Evolutionary conservation across 2,888 invertebrate species (phyloP).

Genomic region (Tanypteryx hageni): DNA sequence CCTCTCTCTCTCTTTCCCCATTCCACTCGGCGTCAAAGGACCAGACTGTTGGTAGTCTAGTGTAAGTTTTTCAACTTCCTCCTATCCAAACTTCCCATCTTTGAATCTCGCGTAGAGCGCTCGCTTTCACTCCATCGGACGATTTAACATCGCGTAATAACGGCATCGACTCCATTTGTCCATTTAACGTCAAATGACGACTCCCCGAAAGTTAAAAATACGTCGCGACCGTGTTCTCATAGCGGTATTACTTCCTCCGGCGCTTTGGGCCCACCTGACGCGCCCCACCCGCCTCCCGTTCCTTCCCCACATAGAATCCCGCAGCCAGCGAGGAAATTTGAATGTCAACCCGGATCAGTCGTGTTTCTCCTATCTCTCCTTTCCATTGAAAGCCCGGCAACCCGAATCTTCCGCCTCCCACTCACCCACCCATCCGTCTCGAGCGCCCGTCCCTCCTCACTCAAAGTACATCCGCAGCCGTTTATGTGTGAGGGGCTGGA

Average conservation of each 20-base stretch:
- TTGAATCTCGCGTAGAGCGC: too few relatives aligned
- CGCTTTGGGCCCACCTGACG: neutral
- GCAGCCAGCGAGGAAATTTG: slow-evolving; percentile 74
- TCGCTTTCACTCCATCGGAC: too few relatives aligned
- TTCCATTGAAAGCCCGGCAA: neutral
- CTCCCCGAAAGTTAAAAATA: too few relatives aligned
- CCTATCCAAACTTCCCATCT: too few relatives aligned
- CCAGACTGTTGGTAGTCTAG: neutral
- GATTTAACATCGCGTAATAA: too few relatives aligned
- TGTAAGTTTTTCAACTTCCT: neutral
- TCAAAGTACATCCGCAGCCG: too few relatives aligned
- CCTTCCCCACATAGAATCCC: slow-evolving; percentile 27
- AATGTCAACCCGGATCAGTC: slow-evolving; percentile 76
- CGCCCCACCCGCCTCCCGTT: neutral
- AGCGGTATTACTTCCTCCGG: neutral
- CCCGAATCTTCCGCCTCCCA: neutral
- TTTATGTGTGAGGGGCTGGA: too few relatives aligned
- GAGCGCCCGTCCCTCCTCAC: too few relatives aligned
- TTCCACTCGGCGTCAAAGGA: neutral
- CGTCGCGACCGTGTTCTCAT: neutral
- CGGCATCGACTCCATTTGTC: too few relatives aligned
- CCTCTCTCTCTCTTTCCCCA: neutral
- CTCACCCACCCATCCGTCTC: too few relatives aligned
- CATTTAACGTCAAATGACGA: too few relatives aligned
- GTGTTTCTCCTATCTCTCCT: slow-evolving; percentile 66